These are phyloP conservation scores for Hypena proboscidalis DNA, from an alignment of 2,888 invertebrate genomes.

Conservation along the genomic window DNA sequence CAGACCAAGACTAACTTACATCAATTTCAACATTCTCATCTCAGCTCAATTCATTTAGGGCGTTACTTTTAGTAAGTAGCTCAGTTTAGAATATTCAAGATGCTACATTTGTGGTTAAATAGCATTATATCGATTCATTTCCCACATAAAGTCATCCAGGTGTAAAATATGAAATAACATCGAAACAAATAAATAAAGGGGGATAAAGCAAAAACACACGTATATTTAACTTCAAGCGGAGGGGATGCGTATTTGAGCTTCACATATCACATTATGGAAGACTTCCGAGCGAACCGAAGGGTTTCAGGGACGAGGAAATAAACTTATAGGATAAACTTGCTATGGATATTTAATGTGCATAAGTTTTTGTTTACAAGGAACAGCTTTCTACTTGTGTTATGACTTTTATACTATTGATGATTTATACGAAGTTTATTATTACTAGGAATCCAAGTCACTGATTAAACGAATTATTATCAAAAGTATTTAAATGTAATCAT, in stretches of 20 bases:
- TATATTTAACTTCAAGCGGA: constrained; percentile 34
- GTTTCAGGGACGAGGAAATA: constrained; percentile 33
- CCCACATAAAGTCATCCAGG: constrained; percentile 16
- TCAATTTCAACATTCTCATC: too few relatives aligned
- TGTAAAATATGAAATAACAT: constrained; percentile 35
- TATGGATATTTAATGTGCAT: constrained; percentile 35
- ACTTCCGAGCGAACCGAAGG: constrained; percentile 37
- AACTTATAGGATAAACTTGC: constrained; percentile 25
- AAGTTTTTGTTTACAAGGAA: constrained; percentile 39
- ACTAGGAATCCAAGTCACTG: too few relatives aligned
- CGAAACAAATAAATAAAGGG: constrained; percentile 31
- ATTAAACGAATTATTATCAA: too few relatives aligned
- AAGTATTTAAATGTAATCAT: too few relatives aligned
- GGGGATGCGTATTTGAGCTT: constrained; percentile 42
- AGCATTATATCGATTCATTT: too few relatives aligned
- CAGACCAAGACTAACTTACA: too few relatives aligned
- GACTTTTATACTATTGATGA: too few relatives aligned
- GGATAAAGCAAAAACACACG: constrained; percentile 33
- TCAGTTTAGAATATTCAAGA: too few relatives aligned
- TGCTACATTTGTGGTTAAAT: too few relatives aligned
- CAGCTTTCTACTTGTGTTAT: constrained; percentile 25
- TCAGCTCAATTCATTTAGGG: too few relatives aligned
- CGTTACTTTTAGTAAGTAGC: too few relatives aligned
- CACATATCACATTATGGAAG: constrained; percentile 57
- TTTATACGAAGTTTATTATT: too few relatives aligned